Evolutionary conservation across 2,113 vertebrate genomes (phyloP), one percentile per base, ranked within the genome.

Genomic region (Tychaedon coryphoeus): DNA sequence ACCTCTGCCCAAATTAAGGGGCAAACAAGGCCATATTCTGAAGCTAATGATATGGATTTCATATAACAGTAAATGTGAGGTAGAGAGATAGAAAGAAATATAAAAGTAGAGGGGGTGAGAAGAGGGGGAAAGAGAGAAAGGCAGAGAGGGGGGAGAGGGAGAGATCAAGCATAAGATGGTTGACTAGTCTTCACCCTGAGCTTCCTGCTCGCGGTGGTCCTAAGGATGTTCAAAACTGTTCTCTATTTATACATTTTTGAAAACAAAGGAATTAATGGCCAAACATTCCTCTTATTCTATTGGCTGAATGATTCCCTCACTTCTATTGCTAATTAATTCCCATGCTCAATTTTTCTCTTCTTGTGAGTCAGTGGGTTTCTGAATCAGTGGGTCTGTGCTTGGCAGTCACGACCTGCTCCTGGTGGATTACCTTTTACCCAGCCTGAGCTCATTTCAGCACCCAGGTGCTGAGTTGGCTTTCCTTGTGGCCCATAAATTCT

Each of bases 341-440:
- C 33, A 22, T 34, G 8, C 31, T 67, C 25, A 26, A 1, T 33
- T 58, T 50, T 76, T 67, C 31, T 60, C 33, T 50, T 50, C 34
- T 31, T 34, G 26, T 60, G 43, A 58, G 17, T 34, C 0, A 0
- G 7, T 66, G 31, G 13, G 20, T 67, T 58, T 67, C 28, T 51
- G 36, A 58, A 12, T 31, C 62, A 36, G 31, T 58, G 31, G 51
- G 17, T 43, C 24, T 75, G 61, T 18, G 31, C 17, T 66, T 1
- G 0, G 31, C 2, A 1, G 24, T 43, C 0, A 0, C 1, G 0
- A 48, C 65, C 28, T 47, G 12, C 15, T 17, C 15, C 11, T 19
- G 36, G 2, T 43, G 26, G 67, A 33, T 19, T 51, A 43, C 22
- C 9, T 67, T 67, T 51, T 15, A 60, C 53, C 33, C 53, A 51